phyloP scores from a whole-genome alignment of 2,797 vertebrate genomes.

The Merluccius polli region DNA sequence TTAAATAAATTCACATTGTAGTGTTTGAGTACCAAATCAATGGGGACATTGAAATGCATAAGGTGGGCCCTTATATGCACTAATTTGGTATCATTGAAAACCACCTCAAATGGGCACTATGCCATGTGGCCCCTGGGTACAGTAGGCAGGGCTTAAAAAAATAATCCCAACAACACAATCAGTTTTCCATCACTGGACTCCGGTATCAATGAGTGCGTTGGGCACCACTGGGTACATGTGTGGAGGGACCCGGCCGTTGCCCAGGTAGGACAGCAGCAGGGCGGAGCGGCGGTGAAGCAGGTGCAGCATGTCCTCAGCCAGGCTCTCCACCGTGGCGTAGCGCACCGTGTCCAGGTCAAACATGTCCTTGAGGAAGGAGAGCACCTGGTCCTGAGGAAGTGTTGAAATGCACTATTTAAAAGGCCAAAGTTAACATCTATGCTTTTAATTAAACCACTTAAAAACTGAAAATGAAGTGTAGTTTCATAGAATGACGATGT shows the following conservation, averaged over 20 bases:
- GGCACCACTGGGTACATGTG: conserved; percentile 70
- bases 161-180: no score
- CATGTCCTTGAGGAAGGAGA: conserved; percentile 93
- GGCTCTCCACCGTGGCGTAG: conserved; percentile 80
- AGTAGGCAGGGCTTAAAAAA: no score
- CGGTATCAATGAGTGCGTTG: conserved; percentile 53
- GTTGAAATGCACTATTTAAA: neutral
- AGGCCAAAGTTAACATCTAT: neutral
- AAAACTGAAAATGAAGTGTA: neutral
- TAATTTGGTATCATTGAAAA: no score
- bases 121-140: no score
- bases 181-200: neutral
- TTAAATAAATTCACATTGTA: neutral
- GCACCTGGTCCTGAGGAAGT: conserved; percentile 82
- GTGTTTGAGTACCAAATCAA: neutral
- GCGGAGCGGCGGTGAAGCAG: conserved; percentile 82
- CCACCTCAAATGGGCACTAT: no score
- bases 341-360: conserved; percentile 96
- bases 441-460: neutral
- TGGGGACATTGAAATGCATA: neutral
- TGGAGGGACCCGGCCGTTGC: conserved; percentile 55
- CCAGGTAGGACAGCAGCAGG: conserved; percentile 80
- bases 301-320: conserved; percentile 86
- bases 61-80: no score
- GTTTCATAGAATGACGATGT: neutral